These are phyloP conservation scores for Rhombomys opimus DNA, from an alignment of 2,113 vertebrate species.

Conservation along the genomic window DNA sequence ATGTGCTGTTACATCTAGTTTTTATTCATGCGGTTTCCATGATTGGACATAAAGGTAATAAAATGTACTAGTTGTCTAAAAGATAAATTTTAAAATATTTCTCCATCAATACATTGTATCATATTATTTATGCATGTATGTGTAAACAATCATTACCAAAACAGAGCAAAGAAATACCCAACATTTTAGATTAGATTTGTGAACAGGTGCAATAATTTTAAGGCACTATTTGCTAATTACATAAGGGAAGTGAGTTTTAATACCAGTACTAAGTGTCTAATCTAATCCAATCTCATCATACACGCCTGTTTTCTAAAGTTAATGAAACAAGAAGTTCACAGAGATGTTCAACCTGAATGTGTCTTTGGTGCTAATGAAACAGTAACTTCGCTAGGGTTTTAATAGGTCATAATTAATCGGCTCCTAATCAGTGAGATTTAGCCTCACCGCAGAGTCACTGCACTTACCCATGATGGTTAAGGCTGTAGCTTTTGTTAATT, in stretches of 20 bases:
- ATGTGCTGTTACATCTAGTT: neutral
- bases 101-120: neutral
- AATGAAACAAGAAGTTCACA: neutral
- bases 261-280: neutral
- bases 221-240: neutral
- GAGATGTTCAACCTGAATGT: neutral
- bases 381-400: constrained; percentile 75
- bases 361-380: constrained; percentile 38
- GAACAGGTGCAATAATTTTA: neutral
- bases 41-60: neutral
- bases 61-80: neutral
- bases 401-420: constrained; percentile 83
- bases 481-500: constrained; percentile 95
- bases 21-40: neutral
- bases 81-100: neutral
- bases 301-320: constrained; percentile 16
- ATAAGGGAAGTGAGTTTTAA: neutral
- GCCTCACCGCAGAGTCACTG: constrained; percentile 66
- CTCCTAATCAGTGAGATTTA: constrained; percentile 75
- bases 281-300: neutral
- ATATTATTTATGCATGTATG: neutral
- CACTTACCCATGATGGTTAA: constrained; percentile 99
- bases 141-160: neutral
- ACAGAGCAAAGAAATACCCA: neutral
- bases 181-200: neutral